Base-by-base conservation (phyloP, 2,888 invertebrate genomes). In the Crematogaster levior region DNA sequence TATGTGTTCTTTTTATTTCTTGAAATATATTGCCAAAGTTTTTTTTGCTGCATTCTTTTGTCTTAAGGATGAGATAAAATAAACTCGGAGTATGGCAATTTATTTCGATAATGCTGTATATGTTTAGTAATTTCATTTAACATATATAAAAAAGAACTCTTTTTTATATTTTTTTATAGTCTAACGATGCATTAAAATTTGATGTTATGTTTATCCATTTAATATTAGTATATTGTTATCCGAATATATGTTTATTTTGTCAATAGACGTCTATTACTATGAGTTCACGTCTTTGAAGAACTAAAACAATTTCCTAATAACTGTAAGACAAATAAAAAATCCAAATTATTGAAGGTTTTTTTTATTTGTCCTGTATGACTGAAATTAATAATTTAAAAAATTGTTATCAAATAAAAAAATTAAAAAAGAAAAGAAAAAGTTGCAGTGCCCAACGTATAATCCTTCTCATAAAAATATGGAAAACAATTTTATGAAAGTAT, bases 251-350 rank as follows among this genome's bases (percentile, higher is more conserved):
- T 24, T 37, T 70, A 53, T 37, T 21, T 70, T 53, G 34, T 1
- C 4, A 43, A 21, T 56, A 18, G 40, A 53, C 40, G 0, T 53
- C 15, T 24, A 18, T 40, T 56, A 56, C 21, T n/a, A 2, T 51
- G n/a, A 56, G 24, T 72, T 72, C 6, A 37, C 4, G 1, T 48
- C 5, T 2, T 3, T 27, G 1, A 37, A 24, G 10, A 24, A 15
- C 1, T 74, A 27, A 34, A 12, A 10, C 10, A 43, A 21, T 40
- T 34, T 40, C n/a, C 24, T 9, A 51, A 30, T 27, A 80, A 53
- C 48, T 85, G 74, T 48, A 53, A 48, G 2, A 83, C 12, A 5
- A 84, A n/a, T n/a, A n/a, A n/a, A n/a, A n/a, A n/a, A n/a, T n/a
- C 58, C 15, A 72, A 77, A 12, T 40, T 68, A n/a, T 21, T 66